phyloP scores from a whole-genome alignment of 2,888 invertebrate species.

The Pycnomerus fuliginosus region DNA sequence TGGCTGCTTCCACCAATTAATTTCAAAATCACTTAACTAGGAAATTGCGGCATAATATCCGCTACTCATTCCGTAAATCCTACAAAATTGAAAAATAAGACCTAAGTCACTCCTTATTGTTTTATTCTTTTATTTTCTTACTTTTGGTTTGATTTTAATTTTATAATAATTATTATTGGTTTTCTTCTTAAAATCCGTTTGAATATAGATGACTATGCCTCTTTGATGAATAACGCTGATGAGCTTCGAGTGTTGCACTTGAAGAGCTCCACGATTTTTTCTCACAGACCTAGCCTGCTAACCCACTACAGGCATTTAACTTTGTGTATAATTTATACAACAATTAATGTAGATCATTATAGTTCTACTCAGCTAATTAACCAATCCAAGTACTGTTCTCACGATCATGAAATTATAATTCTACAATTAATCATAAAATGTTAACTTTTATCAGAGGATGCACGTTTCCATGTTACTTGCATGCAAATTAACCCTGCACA shows the following conservation, averaged over 20 bases:
- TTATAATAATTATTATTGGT: too few relatives aligned
- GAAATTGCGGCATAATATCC: too few relatives aligned
- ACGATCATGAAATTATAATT: conserved; percentile 1
- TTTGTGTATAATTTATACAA: conserved; percentile 2
- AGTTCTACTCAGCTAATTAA: conserved; percentile 1
- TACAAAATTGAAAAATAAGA: neutral
- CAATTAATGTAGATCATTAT: conserved; percentile 1
- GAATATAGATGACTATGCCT: too few relatives aligned
- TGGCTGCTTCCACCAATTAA: conserved; percentile 1
- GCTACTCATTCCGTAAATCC: too few relatives aligned
- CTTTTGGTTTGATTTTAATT: too few relatives aligned
- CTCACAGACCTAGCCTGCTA: conserved; percentile 4
- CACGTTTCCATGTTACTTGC: too few relatives aligned
- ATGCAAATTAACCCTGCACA: too few relatives aligned
- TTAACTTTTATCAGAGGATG: neutral
- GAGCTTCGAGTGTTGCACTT: too few relatives aligned
- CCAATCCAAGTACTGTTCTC: conserved; percentile 4
- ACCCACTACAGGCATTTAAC: conserved; percentile 8
- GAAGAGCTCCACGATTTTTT: neutral
- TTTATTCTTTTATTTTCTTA: too few relatives aligned
- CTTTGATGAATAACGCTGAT: too few relatives aligned
- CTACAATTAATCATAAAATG: conserved; percentile 1
- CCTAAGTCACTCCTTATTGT: too few relatives aligned
- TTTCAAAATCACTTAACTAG: conserved; percentile 1
- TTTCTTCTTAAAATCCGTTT: too few relatives aligned